phyloP scores from a whole-genome alignment of 2,113 vertebrate species.

The Electrona antarctica region DNA sequence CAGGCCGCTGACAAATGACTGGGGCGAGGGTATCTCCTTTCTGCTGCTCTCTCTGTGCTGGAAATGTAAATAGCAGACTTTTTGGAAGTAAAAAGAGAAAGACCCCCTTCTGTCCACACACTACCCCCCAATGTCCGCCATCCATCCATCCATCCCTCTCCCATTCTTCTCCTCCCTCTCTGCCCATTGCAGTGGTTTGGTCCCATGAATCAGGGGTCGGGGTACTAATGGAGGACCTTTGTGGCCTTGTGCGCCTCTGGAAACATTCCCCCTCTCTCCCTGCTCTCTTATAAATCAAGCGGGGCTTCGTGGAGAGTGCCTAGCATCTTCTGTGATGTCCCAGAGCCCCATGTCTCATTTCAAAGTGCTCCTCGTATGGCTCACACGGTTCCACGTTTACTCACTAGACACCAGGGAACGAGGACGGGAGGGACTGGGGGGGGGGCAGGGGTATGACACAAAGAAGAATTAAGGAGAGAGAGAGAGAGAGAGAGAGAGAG shows the following conservation, averaged over 20 bases:
- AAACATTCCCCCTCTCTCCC: conserved; percentile 70
- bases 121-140: conserved; percentile 38
- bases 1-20: conserved; percentile 66
- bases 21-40: conserved; percentile 59
- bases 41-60: conserved; percentile 47
- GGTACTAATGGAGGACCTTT: conserved; percentile 81
- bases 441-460: conserved; percentile 19
- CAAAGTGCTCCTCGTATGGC: conserved; percentile 70
- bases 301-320: conserved; percentile 65
- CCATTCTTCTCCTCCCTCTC: conserved; percentile 57
- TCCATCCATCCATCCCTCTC: conserved; percentile 54
- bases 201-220: conserved; percentile 78
- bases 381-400: conserved; percentile 75
- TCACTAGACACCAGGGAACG: conserved; percentile 60
- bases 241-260: conserved; percentile 76
- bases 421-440: conserved; percentile 52
- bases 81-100: conserved; percentile 42
- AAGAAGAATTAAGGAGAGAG: conserved; percentile 19
- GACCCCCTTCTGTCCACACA: conserved; percentile 18
- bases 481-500: background rate
- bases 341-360: conserved; percentile 75
- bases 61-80: conserved; percentile 77
- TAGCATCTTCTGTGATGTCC: conserved; percentile 74
- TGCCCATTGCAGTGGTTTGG: conserved; percentile 60
- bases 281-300: conserved; percentile 80